Percentiles rank a stretch among this genome's conserved stretches.
phyloP scores from a whole-genome alignment of 2,113 vertebrate species.

The Rissa tridactyla region DNA sequence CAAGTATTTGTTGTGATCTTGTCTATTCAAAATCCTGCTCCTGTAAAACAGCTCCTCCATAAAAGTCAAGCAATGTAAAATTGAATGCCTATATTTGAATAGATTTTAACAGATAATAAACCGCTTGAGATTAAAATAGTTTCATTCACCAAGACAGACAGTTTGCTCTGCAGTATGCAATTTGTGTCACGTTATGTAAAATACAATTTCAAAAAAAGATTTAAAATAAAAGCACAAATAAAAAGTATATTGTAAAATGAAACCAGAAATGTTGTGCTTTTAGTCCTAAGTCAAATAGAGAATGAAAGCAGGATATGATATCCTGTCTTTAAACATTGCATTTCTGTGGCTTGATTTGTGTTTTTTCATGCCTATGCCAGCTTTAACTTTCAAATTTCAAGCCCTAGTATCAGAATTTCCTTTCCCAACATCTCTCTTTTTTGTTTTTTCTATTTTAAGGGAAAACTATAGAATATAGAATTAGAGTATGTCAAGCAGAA shows the following conservation, averaged over 20 bases:
- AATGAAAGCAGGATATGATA: slow-evolving; percentile 49
- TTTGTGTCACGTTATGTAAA: slow-evolving; percentile 76
- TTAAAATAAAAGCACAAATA: slow-evolving; percentile 63
- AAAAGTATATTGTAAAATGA: slow-evolving; percentile 50
- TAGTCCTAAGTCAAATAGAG: slow-evolving; percentile 28
- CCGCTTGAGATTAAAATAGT: slow-evolving; percentile 72
- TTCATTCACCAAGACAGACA: slow-evolving; percentile 70
- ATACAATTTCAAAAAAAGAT: slow-evolving; percentile 58
- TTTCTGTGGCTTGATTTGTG: slow-evolving; percentile 28
- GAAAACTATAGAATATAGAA: slow-evolving; percentile 33
- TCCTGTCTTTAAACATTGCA: slow-evolving; percentile 44
- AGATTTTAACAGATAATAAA: slow-evolving; percentile 77
- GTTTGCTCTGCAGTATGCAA: slow-evolving; percentile 66
- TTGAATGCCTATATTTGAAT: slow-evolving; percentile 74
- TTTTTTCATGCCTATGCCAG: not conserved
- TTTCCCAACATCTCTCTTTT: not conserved
- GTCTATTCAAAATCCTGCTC: slow-evolving; percentile 57
- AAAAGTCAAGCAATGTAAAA: slow-evolving; percentile 73
- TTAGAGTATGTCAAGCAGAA: slow-evolving; percentile 13
- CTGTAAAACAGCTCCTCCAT: slow-evolving; percentile 63
- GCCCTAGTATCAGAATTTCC: slow-evolving; percentile 36
- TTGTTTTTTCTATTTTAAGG: not conserved
- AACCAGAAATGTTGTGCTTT: slow-evolving; percentile 6
- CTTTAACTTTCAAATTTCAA: slow-evolving; percentile 41
- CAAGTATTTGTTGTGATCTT: slow-evolving; percentile 72